Conservation (phyloP, 2,113 vertebrate species). For the Carlito syrichta region DNA sequence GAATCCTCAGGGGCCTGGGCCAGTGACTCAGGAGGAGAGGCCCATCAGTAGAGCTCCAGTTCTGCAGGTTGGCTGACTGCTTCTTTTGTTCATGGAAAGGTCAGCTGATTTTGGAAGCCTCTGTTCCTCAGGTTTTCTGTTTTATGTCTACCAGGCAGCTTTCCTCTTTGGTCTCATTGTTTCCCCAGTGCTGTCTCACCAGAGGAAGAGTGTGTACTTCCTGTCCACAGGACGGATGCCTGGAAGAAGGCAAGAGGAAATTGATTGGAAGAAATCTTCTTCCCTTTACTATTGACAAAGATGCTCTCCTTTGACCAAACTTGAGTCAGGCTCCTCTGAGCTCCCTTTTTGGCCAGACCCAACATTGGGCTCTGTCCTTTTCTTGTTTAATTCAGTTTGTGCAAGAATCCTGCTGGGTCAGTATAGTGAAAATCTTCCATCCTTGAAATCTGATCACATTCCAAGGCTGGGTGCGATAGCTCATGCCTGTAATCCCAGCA, state of each 20-base stretch:
- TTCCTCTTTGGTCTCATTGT: neutral
- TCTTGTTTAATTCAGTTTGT: neutral
- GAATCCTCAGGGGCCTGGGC: neutral
- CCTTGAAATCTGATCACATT: neutral
- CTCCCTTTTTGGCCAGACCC: neutral
- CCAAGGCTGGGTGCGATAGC: too few relatives aligned
- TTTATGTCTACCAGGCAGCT: neutral
- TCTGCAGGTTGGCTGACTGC: neutral
- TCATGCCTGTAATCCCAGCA: too few relatives aligned
- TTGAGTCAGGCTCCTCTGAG: neutral
- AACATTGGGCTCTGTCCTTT: neutral
- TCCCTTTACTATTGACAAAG: neutral
- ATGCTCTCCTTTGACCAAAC: neutral
- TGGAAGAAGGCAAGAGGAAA: neutral
- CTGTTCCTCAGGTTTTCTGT: neutral
- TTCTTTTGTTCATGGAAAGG: too few relatives aligned
- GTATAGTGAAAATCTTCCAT: neutral
- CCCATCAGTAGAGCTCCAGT: neutral
- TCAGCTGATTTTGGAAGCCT: neutral
- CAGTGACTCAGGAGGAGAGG: neutral
- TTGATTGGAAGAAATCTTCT: neutral
- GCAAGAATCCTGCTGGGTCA: neutral
- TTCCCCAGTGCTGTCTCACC: neutral
- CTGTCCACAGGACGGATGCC: neutral
- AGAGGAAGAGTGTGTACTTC: fast-evolving